phyloP scores from a whole-genome alignment of 2,797 vertebrate species.

The Scleropages formosus region DNA sequence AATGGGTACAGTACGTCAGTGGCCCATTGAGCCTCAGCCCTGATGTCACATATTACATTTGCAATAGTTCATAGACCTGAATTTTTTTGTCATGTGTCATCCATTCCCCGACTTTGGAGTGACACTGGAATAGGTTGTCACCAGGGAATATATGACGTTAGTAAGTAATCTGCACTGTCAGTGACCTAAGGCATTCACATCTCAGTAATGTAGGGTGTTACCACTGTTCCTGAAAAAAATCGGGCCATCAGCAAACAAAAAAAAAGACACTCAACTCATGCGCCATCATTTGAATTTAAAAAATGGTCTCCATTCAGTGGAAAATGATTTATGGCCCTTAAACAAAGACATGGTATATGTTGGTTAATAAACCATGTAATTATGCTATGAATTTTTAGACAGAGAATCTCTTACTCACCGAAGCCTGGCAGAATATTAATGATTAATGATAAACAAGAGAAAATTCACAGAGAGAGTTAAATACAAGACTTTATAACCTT shows the following conservation, averaged over 20 bases:
- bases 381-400: slow-evolving; percentile 17
- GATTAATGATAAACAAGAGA: slow-evolving; percentile 25
- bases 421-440: slow-evolving; percentile 1
- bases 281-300: not conserved
- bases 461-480: slow-evolving; percentile 1
- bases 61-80: not conserved
- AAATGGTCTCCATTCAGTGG: not conserved
- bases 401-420: slow-evolving; percentile 3
- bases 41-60: slow-evolving; percentile 12
- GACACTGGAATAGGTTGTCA: slow-evolving; percentile 2
- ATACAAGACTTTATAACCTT: not conserved
- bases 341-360: not conserved
- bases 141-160: not conserved
- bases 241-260: not conserved
- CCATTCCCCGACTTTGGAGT: not conserved
- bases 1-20: slow-evolving; percentile 3
- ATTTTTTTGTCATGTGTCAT: not conserved
- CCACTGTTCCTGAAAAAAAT: not conserved
- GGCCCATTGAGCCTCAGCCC: not conserved
- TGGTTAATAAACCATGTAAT: slow-evolving; percentile 20
- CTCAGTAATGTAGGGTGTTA: not conserved
- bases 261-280: not conserved
- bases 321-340: slow-evolving; percentile 7
- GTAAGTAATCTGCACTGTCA: not conserved
- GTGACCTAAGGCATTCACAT: slow-evolving; percentile 10